phyloP scores from a whole-genome alignment of 1,140 invertebrate species.

The Acromyrmex charruanus region DNA sequence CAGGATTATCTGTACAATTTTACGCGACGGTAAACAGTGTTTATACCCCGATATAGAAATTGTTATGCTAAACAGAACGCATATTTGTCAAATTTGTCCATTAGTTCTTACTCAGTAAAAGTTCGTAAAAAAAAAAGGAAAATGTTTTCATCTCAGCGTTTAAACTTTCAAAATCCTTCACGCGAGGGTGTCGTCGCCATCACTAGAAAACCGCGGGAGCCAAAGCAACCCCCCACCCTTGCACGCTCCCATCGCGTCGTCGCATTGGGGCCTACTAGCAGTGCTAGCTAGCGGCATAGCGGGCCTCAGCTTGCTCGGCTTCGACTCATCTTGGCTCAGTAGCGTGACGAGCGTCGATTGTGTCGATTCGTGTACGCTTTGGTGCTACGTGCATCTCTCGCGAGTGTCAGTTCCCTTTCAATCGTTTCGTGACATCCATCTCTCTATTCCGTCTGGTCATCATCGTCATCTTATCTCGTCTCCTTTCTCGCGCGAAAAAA shows the following conservation, averaged over 20 bases:
- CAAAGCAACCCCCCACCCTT: constrained; percentile 19
- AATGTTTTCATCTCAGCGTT: neutral
- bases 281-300: constrained; percentile 28
- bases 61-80: too few relatives aligned
- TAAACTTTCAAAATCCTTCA: too few relatives aligned
- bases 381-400: constrained; percentile 21
- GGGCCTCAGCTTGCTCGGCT: constrained; percentile 35
- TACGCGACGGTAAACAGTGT: too few relatives aligned
- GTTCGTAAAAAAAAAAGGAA: neutral
- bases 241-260: constrained; percentile 17
- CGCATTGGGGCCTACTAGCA: neutral
- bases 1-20: neutral
- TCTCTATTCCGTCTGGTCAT: neutral
- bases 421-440: neutral
- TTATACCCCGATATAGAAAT: too few relatives aligned
- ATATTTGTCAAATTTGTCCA: too few relatives aligned
- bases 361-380: constrained; percentile 68
- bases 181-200: constrained; percentile 39
- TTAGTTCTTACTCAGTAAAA: neutral
- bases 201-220: constrained; percentile 5
- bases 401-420: neutral
- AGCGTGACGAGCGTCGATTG: constrained; percentile 78
- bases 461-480: neutral
- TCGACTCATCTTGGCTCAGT: constrained; percentile 61
- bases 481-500: neutral